These are phyloP conservation scores for Isaurus tuberculatus DNA, from an alignment of 92 coral and sea anemone species.

Conservation along the genomic window DNA sequence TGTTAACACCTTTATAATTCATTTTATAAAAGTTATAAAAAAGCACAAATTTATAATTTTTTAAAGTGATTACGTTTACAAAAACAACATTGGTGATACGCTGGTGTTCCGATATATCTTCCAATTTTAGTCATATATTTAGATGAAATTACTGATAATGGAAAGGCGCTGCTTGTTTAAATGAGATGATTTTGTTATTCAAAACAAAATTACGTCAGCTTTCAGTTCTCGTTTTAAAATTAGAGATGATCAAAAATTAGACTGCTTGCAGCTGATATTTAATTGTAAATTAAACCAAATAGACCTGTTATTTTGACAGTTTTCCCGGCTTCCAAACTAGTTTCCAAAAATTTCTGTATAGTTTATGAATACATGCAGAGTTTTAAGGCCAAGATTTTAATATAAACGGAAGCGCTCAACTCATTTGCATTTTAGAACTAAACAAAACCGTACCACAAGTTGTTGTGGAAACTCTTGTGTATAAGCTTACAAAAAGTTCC, in stretches of 20 bases:
- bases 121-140: background rate
- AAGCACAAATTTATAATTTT: background rate
- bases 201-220: conserved; percentile 29
- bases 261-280: conserved; percentile 30
- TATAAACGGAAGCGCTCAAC: conserved; percentile 11
- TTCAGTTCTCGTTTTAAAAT: background rate
- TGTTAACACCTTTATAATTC: too few species aligned
- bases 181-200: conserved; percentile 17
- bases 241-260: conserved; percentile 6
- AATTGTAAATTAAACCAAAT: conserved; percentile 11
- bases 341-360: conserved; percentile 1
- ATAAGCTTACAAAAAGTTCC: conserved; percentile 9
- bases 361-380: background rate
- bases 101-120: background rate
- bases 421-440: conserved; percentile 38
- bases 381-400: background rate
- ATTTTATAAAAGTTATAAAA: background rate
- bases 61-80: background rate
- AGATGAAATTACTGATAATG: conserved; percentile 35
- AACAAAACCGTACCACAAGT: conserved; percentile 19
- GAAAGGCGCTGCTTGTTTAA: conserved; percentile 11
- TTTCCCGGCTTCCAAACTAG: background rate
- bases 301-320: conserved; percentile 27
- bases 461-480: background rate
- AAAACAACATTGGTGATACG: conserved; percentile 21